These are phyloP conservation scores for Lycocerus yunnanus DNA, from an alignment of 2,888 invertebrate genomes.

Conservation along the genomic window DNA sequence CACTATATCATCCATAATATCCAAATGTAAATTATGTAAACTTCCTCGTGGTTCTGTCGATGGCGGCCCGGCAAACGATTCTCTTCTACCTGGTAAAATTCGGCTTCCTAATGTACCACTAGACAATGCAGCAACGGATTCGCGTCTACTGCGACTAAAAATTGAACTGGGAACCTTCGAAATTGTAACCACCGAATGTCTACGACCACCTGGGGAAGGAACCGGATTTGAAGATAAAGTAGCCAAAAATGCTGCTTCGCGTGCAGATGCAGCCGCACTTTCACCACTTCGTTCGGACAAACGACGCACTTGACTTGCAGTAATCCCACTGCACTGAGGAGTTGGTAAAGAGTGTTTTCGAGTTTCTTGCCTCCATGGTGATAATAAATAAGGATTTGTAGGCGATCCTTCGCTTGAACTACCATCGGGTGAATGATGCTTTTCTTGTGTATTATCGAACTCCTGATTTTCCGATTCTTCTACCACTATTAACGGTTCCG, in stretches of 20 bases:
- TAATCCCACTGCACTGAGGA: slow-evolving; percentile 83
- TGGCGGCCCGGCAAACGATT: slow-evolving; percentile 66
- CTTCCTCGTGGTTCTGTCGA: slow-evolving; percentile 76
- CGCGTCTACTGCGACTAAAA: slow-evolving; percentile 78
- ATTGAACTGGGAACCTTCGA: slow-evolving; percentile 78
- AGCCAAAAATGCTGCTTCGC: slow-evolving; percentile 82
- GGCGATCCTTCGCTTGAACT: slow-evolving; percentile 79
- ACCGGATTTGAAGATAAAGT: slow-evolving; percentile 77
- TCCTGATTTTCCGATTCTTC: slow-evolving; percentile 75
- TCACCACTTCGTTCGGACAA: slow-evolving; percentile 80
- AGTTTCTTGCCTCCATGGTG: slow-evolving; percentile 77
- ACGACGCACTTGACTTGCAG: slow-evolving; percentile 83
- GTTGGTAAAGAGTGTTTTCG: slow-evolving; percentile 85
- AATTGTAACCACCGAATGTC: slow-evolving; percentile 86
- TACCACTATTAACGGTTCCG: slow-evolving; percentile 81
- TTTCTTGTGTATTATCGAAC: slow-evolving; percentile 60
- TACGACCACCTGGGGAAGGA: slow-evolving; percentile 75
- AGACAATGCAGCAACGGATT: slow-evolving; percentile 81
- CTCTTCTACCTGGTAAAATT: slow-evolving; percentile 49
- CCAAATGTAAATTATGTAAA: slow-evolving; percentile 81
- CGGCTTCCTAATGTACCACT: slow-evolving; percentile 56
- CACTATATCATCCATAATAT: slow-evolving; percentile 88
- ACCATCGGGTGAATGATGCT: slow-evolving; percentile 59
- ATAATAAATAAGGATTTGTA: slow-evolving; percentile 78
- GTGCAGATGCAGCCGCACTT: slow-evolving; percentile 71